A percentile compares a stretch with the other conserved stretches of the same genome.
phyloP scores from a whole-genome alignment of 2,113 vertebrate genomes.

The Hyperopisus bebe region DNA sequence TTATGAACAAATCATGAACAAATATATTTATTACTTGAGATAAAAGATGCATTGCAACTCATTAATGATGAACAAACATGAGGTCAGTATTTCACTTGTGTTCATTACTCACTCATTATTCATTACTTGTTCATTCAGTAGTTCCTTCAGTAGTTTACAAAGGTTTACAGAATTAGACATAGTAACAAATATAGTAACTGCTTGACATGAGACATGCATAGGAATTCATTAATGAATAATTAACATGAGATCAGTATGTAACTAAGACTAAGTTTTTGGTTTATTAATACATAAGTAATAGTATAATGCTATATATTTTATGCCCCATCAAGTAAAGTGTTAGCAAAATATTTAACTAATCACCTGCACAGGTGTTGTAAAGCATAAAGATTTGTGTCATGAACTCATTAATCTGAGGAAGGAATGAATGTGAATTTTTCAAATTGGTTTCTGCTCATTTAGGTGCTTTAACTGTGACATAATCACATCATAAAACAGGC shows the following conservation, averaged over 20 bases:
- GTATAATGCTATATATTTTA: background rate
- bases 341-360: background rate
- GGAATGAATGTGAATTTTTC: constrained; percentile 34
- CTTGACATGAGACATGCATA: background rate
- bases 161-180: background rate
- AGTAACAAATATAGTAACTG: background rate
- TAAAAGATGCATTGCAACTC: background rate
- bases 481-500: constrained; percentile 2
- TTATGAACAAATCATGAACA: background rate
- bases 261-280: background rate
- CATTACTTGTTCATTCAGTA: background rate
- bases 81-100: background rate
- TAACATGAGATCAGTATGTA: background rate
- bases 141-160: background rate
- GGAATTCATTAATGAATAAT: background rate
- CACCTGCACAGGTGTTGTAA: background rate
- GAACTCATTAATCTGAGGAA: constrained; percentile 49
- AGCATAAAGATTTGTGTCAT: background rate
- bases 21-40: background rate
- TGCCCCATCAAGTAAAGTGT: background rate
- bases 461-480: constrained; percentile 37
- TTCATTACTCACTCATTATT: too few relatives aligned
- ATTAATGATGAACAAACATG: background rate
- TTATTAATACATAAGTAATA: background rate
- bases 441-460: background rate